These are phyloP conservation scores for Ips nitidus DNA, from an alignment of 1,140 invertebrate genomes.

Conservation along the genomic window DNA sequence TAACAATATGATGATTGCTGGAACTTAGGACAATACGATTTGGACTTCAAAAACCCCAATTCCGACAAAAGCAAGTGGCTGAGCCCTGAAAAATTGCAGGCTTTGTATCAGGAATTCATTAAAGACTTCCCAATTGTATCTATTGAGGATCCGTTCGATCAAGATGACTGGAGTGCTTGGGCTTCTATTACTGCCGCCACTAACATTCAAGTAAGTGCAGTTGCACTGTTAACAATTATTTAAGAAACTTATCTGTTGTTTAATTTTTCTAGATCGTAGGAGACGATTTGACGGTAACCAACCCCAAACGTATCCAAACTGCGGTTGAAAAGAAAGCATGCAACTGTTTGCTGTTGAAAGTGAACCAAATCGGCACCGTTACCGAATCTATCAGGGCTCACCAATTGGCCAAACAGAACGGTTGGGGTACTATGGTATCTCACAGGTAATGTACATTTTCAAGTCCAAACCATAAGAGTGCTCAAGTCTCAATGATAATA, in stretches of 20 bases:
- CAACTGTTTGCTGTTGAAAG: constrained; percentile 96
- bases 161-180: constrained; percentile 97
- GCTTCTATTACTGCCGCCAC: constrained; percentile 75
- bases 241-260: not conserved
- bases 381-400: constrained; percentile 97
- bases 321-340: constrained; percentile 97
- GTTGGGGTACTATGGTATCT: constrained; percentile 99
- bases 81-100: constrained; percentile 77
- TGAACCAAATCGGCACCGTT: constrained; percentile 98
- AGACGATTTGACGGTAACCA: constrained; percentile 94
- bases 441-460: constrained; percentile 57
- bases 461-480: not conserved
- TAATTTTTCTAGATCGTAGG: constrained; percentile 69
- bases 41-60: constrained; percentile 98
- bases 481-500: no score
- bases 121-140: constrained; percentile 95
- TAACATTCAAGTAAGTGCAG: constrained; percentile 67
- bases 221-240: not conserved
- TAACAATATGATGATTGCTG: not conserved
- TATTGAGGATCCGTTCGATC: constrained; percentile 98
- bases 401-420: constrained; percentile 87
- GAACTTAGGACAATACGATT: constrained; percentile 73
- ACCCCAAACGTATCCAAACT: constrained; percentile 90
- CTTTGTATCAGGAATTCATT: constrained; percentile 89
- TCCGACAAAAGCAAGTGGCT: constrained; percentile 81